Evolutionary conservation across 1,140 invertebrate species (phyloP).

Genomic region (Drosophila orena): DNA sequence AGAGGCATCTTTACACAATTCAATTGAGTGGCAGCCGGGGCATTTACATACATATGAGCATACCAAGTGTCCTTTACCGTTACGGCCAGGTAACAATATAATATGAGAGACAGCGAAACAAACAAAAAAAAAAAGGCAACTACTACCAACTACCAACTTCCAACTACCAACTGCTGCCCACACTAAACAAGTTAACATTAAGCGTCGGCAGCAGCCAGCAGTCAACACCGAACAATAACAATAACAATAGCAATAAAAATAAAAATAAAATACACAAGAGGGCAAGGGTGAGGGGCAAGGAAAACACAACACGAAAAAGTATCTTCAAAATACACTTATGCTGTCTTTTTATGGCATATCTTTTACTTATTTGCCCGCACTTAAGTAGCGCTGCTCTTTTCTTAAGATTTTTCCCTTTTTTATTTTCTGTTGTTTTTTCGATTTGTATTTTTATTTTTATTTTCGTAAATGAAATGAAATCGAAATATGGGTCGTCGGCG

Average conservation of each 20-base stretch:
- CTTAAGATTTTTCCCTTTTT: constrained; percentile 40
- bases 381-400: constrained; percentile 63
- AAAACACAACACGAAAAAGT: constrained; percentile 56
- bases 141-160: constrained; percentile 16
- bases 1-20: constrained; percentile 41
- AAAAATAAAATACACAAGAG: constrained; percentile 15
- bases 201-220: constrained; percentile 39
- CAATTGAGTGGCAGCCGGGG: constrained; percentile 46
- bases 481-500: constrained; percentile 78
- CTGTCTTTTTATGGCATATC: constrained; percentile 79
- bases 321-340: constrained; percentile 79
- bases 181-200: constrained; percentile 56
- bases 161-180: constrained; percentile 42
- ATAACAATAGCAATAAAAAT: constrained; percentile 23
- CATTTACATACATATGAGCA: constrained; percentile 62
- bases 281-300: constrained; percentile 4
- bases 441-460: constrained; percentile 58
- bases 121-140: constrained; percentile 12
- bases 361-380: constrained; percentile 78
- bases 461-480: constrained; percentile 77
- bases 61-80: constrained; percentile 62
- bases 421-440: constrained; percentile 35
- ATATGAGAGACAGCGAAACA: constrained; percentile 29
- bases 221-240: constrained; percentile 32
- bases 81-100: constrained; percentile 46